Base-by-base conservation (phyloP, 2,888 invertebrate species). In the Nowickia ferox region DNA sequence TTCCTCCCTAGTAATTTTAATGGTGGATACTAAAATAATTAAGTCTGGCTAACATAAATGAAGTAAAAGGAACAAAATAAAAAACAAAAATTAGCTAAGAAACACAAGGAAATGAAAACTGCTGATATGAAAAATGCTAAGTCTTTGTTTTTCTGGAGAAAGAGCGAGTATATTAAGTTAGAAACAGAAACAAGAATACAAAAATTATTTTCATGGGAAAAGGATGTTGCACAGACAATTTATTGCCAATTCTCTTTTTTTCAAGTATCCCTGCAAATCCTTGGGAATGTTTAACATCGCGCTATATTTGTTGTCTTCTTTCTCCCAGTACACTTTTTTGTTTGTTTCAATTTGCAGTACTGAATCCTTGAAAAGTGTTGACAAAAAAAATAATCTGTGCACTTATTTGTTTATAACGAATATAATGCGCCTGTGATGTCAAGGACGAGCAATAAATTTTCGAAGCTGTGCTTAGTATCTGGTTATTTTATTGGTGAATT, bases 191-290 rank as follows among this genome's bases (percentile, higher is more conserved):
- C 30, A 79, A 59, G 15, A 3, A 19, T 51, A 5, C 38, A 30
- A 71, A 72, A 38, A 48, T 51, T 17, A 10, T 46, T 65, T 66
- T 8, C 38, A 72, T 38, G 63, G 38, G 53, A 65, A 79, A 79
- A 65, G 79, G 79, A 78, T 78, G 61, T 69, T 78, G 22, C 57
- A 61, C 68, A 78, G 78, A 79, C 79, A 72, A 72, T 72, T 79
- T 79, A 71, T 72, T 55, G 55, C 55, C 46, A 72, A 63, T 69
- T 40, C 9, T 40, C 9, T 79, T 78, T 42, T 78, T 71, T 59
- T 55, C 9, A 46, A 48, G 19, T 59, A 38, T 59, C 9, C 59
- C 59, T 30, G 46, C 38, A 53, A 59, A 48, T 76, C 59, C 38
- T 76, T 42, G 40, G 22, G 42, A 63, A 77, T 48, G 57, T 19